phyloP scores from a whole-genome alignment of 2,888 invertebrate genomes.

The Spatulosminthurus flaviceps region DNA sequence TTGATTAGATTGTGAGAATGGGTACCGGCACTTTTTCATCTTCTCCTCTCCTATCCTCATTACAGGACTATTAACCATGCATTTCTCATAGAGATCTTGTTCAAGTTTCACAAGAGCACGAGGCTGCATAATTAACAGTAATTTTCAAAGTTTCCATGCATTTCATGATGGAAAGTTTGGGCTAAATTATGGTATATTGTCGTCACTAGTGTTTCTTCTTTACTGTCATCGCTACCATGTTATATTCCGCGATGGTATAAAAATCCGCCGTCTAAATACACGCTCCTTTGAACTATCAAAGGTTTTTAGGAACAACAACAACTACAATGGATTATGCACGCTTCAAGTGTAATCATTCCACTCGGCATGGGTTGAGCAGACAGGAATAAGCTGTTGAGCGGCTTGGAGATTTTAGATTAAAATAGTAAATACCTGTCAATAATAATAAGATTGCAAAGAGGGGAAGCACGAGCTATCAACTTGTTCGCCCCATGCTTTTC shows the following conservation, averaged over 20 bases:
- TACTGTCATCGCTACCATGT: conserved; percentile 6
- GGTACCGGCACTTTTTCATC: conserved; percentile 10
- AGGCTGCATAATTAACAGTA: conserved; percentile 4
- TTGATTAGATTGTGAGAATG: conserved; percentile 18
- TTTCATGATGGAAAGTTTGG: not conserved
- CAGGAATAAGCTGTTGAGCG: conserved; percentile 26
- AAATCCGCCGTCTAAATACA: not conserved
- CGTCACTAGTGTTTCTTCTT: not conserved
- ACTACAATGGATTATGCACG: too few relatives aligned
- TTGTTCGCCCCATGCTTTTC: conserved; percentile 27
- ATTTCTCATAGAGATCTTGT: conserved; percentile 8
- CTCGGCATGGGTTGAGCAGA: conserved; percentile 14
- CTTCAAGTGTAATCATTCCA: not conserved
- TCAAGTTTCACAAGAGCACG: not conserved
- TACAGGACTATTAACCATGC: not conserved
- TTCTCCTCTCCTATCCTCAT: not conserved
- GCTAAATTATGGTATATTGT: not conserved
- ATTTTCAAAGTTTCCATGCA: conserved; percentile 8
- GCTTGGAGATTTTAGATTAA: conserved; percentile 26
- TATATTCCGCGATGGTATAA: not conserved
- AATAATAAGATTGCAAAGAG: conserved; percentile 28
- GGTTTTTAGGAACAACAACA: too few relatives aligned
- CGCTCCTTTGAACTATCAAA: too few relatives aligned
- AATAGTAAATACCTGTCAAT: conserved; percentile 44
- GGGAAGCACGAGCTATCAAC: conserved; percentile 40